These are phyloP conservation scores for Palythoa grandis DNA, from an alignment of 92 coral and sea anemone genomes.

Conservation along the genomic window DNA sequence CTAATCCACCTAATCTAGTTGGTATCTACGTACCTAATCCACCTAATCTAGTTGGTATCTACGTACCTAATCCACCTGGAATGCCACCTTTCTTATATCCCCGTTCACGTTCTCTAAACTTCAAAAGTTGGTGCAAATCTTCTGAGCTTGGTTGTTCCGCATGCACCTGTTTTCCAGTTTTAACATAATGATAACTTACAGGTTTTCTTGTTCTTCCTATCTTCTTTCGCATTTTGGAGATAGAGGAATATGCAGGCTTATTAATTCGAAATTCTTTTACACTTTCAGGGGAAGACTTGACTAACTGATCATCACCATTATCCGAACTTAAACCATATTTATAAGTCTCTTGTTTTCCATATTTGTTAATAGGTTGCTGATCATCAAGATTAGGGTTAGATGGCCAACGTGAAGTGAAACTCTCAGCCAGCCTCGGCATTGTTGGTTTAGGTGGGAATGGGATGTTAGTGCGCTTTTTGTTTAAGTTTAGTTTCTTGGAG, in stretches of 20 bases:
- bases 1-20: slow-evolving; percentile 35
- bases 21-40: background rate
- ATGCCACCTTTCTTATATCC: slow-evolving; percentile 39
- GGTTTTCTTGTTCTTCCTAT: background rate
- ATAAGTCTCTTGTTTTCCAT: background rate
- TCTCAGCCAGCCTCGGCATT: slow-evolving; percentile 13
- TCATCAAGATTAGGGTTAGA: slow-evolving; percentile 2
- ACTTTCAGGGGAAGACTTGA: background rate
- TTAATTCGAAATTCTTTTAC: background rate
- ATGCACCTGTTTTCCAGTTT: background rate
- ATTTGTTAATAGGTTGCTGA: background rate
- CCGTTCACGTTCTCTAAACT: slow-evolving; percentile 22
- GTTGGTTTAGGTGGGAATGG: slow-evolving; percentile 19
- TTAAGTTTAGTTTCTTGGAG: slow-evolving; percentile 19
- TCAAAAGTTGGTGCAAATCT: slow-evolving; percentile 51
- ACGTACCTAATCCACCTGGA: slow-evolving; percentile 37
- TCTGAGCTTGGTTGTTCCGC: slow-evolving; percentile 49
- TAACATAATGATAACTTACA: background rate
- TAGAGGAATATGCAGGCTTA: background rate
- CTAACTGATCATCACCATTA: background rate
- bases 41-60: background rate
- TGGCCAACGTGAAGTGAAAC: background rate
- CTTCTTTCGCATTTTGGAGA: background rate
- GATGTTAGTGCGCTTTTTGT: slow-evolving; percentile 29
- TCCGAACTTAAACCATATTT: background rate